Evolutionary conservation across 2,888 invertebrate genomes (phyloP).

Genomic region (Torymus tubicola): DNA sequence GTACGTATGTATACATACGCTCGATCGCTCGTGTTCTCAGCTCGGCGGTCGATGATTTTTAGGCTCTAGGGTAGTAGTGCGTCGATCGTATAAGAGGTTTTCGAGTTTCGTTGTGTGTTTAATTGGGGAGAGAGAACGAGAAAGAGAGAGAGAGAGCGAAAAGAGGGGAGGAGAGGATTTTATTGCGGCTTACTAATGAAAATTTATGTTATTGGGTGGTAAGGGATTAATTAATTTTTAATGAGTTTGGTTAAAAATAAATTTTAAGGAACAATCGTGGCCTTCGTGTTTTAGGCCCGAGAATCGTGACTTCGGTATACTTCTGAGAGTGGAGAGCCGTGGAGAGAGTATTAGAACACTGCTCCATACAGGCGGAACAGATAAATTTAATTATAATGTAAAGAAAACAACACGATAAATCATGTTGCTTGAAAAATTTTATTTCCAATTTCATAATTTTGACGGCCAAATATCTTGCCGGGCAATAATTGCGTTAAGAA

Average conservation of each 20-base stretch:
- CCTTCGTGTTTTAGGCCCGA: neutral
- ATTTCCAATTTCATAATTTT: neutral
- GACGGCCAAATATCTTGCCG: neutral
- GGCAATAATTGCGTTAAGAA: too few species aligned
- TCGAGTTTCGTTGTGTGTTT: too few species aligned
- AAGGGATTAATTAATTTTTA: conserved; percentile 2
- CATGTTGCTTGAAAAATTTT: too few species aligned
- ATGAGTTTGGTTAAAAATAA: conserved; percentile 39
- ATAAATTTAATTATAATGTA: conserved; percentile 19
- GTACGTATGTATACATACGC: too few species aligned
- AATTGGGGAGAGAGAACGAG: too few species aligned
- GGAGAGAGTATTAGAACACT: neutral
- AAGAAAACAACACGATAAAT: neutral
- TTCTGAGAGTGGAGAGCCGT: conserved; percentile 8
- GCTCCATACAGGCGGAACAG: neutral
- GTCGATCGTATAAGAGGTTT: too few species aligned
- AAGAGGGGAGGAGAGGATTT: neutral
- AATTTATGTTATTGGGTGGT: neutral
- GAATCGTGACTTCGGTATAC: conserved; percentile 37
- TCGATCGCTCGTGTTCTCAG: too few species aligned
- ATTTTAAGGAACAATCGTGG: conserved; percentile 22
- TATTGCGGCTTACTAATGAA: neutral
- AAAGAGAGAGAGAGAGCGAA: too few species aligned
- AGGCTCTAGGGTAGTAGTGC: too few species aligned
- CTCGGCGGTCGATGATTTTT: too few species aligned